Evolutionary conservation across 2,797 vertebrate species (phyloP).

Genomic region (Nothura maculosa): DNA sequence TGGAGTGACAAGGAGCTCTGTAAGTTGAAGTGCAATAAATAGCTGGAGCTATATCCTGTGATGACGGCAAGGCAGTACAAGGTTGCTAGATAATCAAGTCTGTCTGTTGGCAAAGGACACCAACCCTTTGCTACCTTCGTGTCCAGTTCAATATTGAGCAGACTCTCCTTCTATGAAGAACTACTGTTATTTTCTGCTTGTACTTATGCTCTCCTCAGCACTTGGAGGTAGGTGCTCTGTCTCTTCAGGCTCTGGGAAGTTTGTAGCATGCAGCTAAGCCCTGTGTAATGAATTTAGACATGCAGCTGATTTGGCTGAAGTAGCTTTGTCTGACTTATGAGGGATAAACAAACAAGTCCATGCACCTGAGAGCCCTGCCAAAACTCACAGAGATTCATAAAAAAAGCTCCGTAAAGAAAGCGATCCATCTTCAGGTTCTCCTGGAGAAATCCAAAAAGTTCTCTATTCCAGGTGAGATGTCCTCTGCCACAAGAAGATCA

Average conservation of each 20-base stretch:
- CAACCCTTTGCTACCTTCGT: neutral
- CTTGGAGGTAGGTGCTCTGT: neutral
- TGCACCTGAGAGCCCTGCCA: rapidly evolving
- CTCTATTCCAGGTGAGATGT: neutral
- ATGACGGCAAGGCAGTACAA: neutral
- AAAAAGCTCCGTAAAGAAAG: neutral
- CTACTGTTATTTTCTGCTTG: neutral
- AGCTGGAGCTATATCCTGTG: neutral
- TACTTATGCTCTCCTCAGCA: neutral
- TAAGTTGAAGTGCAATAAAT: neutral
- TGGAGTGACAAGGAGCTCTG: neutral
- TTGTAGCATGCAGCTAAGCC: neutral
- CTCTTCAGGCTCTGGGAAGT: neutral
- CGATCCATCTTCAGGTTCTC: neutral
- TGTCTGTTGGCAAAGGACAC: neutral
- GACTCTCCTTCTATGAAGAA: neutral
- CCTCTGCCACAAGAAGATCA: neutral
- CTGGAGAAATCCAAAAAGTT: neutral
- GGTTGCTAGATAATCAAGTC: neutral
- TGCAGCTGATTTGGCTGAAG: neutral
- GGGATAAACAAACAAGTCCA: neutral
- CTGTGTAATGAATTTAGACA: neutral
- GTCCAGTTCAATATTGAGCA: neutral
- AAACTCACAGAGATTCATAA: too few species aligned
- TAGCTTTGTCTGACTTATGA: neutral